Conservation (phyloP, 2,888 invertebrate species). For the Morpho achilles region DNA sequence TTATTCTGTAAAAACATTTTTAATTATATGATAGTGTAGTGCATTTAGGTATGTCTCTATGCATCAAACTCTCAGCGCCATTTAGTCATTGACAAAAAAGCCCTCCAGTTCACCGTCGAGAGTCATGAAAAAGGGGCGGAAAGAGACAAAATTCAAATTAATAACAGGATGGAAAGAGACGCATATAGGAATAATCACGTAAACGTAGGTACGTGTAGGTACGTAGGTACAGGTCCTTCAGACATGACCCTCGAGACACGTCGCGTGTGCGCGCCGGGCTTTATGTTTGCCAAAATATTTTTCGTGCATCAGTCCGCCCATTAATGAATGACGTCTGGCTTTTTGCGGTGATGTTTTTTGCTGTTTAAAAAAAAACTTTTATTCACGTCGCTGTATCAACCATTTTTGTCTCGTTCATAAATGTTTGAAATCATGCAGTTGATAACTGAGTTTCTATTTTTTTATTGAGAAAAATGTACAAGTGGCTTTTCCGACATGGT, state of each 20-base stretch:
- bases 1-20: too few species aligned
- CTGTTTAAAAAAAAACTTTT: too few species aligned
- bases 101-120: background rate
- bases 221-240: conserved; percentile 13
- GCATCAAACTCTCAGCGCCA: conserved; percentile 3
- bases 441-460: too few species aligned
- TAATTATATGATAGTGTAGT: too few species aligned
- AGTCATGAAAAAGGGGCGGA: conserved; percentile 1
- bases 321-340: conserved; percentile 7
- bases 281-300: conserved; percentile 19
- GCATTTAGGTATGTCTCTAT: background rate
- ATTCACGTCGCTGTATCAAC: too few species aligned
- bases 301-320: conserved; percentile 6
- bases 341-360: background rate
- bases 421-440: too few species aligned
- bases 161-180: conserved; percentile 3
- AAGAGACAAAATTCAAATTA: conserved; percentile 7
- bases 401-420: background rate
- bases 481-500: too few species aligned
- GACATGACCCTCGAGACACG: conserved; percentile 23
- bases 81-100: conserved; percentile 9
- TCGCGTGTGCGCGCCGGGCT: conserved; percentile 9
- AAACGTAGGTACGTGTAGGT: background rate
- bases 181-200: conserved; percentile 1
- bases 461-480: too few species aligned